A percentile compares a stretch with the other conserved stretches of the same genome.
These are phyloP conservation scores for Aleiodes alternator DNA, from an alignment of 2,888 invertebrate species.

Conservation along the genomic window DNA sequence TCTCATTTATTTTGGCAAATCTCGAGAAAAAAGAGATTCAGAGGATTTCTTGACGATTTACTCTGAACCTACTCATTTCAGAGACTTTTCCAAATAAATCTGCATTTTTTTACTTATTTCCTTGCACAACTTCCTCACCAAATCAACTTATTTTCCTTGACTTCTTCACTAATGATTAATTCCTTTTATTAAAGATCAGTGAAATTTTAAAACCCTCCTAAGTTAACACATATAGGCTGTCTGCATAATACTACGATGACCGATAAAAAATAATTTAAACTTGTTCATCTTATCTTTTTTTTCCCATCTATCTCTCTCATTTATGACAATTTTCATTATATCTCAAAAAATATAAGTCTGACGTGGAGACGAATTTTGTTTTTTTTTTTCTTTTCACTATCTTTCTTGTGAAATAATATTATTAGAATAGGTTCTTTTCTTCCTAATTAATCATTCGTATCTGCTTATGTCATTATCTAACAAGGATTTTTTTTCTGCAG, in stretches of 20 bases:
- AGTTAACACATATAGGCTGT: constrained; percentile 56
- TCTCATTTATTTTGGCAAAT: too few relatives aligned
- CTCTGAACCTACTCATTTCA: too few relatives aligned
- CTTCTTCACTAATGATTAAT: constrained; percentile 1
- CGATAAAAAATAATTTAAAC: constrained; percentile 60
- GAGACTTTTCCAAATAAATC: too few relatives aligned
- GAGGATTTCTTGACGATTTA: too few relatives aligned
- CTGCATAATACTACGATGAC: constrained; percentile 53
- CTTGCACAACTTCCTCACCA: too few relatives aligned
- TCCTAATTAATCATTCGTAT: constrained; percentile 69
- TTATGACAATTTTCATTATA: constrained; percentile 52
- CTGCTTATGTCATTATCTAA: constrained; percentile 70
- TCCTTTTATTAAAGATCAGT: constrained; percentile 48
- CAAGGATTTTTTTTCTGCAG: constrained; percentile 64
- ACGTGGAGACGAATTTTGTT: constrained; percentile 68
- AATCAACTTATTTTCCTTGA: too few relatives aligned
- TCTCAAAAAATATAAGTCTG: constrained; percentile 72
- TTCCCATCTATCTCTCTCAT: constrained; percentile 53
- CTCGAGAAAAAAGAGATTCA: too few relatives aligned
- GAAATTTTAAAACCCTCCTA: constrained; percentile 56
- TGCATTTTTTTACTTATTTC: too few relatives aligned
- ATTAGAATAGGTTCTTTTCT: constrained; percentile 68
- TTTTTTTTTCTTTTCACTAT: constrained; percentile 43
- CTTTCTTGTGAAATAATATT: constrained; percentile 65
- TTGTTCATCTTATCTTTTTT: constrained; percentile 58